A percentile compares a stretch with the other conserved stretches of the same genome.
Conservation (phyloP, 2,797 vertebrate genomes). For the Xiphophorus birchmanni region DNA sequence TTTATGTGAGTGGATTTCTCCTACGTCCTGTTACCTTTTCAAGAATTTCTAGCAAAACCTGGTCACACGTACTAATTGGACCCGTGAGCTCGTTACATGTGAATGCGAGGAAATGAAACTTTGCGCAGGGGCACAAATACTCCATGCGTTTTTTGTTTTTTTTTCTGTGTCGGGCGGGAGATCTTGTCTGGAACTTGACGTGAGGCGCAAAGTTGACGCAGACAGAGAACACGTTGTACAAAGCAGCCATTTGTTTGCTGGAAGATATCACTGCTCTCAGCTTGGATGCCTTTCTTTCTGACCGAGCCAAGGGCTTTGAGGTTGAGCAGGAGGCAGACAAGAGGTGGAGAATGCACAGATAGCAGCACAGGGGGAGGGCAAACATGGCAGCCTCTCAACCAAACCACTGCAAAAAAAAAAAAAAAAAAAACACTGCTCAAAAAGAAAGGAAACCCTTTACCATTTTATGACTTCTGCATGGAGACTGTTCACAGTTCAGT, state of each 20-base stretch:
- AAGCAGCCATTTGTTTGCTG: conserved; percentile 67
- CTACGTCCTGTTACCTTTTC: not conserved
- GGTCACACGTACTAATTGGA: not conserved
- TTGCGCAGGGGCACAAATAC: not conserved
- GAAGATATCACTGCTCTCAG: conserved; percentile 63
- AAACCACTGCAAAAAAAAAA: conserved; percentile 19
- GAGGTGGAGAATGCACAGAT: conserved; percentile 58
- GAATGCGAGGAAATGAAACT: not conserved
- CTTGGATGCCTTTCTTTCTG: conserved; percentile 51
- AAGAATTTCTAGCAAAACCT: conserved; percentile 1
- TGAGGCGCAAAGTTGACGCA: conserved; percentile 31
- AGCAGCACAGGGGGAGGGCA: conserved; percentile 36
- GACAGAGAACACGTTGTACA: conserved; percentile 56
- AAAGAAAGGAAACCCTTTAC: conserved; percentile 14
- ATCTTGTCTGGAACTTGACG: conserved; percentile 29
- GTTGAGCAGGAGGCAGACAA: conserved; percentile 50
- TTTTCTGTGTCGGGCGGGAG: conserved; percentile 7
- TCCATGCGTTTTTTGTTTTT: not conserved
- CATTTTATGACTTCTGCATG: conserved; percentile 6
- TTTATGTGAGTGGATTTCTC: not conserved
- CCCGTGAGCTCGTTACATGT: too few relatives aligned
- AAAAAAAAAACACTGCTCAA: not conserved
- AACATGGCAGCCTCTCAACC: conserved; percentile 38
- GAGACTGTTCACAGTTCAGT: conserved; percentile 15
- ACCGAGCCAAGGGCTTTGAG: conserved; percentile 57